Evolutionary conservation across 2,797 vertebrate genomes (phyloP).

Genomic region (Phaenicophaeus curvirostris): DNA sequence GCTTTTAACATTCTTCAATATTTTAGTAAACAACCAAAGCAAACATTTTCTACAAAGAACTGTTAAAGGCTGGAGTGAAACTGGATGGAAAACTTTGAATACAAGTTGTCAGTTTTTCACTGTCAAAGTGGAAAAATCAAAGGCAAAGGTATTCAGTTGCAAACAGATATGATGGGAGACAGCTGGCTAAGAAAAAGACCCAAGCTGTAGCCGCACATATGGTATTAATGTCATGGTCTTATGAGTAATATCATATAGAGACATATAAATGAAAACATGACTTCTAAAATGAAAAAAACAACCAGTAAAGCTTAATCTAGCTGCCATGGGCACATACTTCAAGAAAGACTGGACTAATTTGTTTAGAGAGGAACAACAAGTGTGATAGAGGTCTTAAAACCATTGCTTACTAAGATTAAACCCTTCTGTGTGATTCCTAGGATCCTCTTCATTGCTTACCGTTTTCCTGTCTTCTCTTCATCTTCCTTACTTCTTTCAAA

Average conservation of each 20-base stretch:
- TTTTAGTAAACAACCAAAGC: neutral
- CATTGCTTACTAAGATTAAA: neutral
- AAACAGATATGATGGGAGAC: neutral
- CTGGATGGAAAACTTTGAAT: neutral
- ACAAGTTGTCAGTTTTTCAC: neutral
- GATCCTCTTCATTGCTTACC: neutral
- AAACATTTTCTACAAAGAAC: neutral
- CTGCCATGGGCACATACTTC: neutral
- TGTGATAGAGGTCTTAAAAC: neutral
- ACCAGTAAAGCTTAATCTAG: neutral
- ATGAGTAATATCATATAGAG: neutral
- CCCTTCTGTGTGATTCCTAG: neutral
- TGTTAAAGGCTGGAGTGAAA: neutral
- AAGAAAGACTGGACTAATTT: neutral
- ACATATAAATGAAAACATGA: neutral
- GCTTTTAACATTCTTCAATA: neutral
- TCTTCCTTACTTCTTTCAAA: neutral
- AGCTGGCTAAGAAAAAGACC: neutral
- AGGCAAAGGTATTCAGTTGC: neutral
- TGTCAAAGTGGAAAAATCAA: neutral
- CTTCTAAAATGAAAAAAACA: neutral
- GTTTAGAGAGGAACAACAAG: neutral
- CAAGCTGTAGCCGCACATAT: neutral
- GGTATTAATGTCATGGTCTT: neutral
- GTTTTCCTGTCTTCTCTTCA: neutral